Evolutionary conservation across 2,113 vertebrate genomes (phyloP), one percentile per base, ranked within the genome.

Genomic region (Marmota monax): DNA sequence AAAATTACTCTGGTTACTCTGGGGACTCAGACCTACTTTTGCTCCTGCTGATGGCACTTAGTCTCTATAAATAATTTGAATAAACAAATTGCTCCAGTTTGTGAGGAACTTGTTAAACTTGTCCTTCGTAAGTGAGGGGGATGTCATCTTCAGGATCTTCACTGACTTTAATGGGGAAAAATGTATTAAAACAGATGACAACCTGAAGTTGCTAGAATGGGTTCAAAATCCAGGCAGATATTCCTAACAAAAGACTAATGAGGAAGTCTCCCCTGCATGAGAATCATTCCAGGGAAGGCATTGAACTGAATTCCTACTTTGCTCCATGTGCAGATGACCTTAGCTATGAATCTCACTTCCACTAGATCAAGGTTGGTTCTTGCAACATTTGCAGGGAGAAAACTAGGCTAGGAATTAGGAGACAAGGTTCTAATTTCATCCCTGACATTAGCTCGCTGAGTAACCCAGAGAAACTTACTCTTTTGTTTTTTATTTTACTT

Each of bases 241-340:
- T 77, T 27, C 11, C 9, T 23, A 70, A 29, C 1, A 25, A 87
- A 92, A 94, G 22, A 70, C 58, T 23, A 80, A 51, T 61, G 53
- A 95, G 53, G 14, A 93, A 84, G 34, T 63, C 8, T 73, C 0
- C 12, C 7, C 5, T 90, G 1, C 79, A 80, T 95, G 29, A 90
- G 7, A 74, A 80, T 61, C 27, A 45, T 65, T 39, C 16, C 34
- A 76, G 56, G 32, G 53, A 82, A 79, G n/a, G 27, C 29, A 65
- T 85, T 96, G 90, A n/a, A 63, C 17, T 89, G 45, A 76, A 88
- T 72, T 90, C 34, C 27, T 92, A 11, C 29, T 90, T 92, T 83
- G 42, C 8, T 80, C 25, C 90, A 18, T 83, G 23, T 92, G 23
- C 12, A 79, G 32, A 32, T 88, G 51, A 76, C 39, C 11, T 95